Percentiles rank a stretch among this genome's conserved stretches.
Conservation (phyloP, 2,888 invertebrate genomes). For the Chrysolina americana region DNA sequence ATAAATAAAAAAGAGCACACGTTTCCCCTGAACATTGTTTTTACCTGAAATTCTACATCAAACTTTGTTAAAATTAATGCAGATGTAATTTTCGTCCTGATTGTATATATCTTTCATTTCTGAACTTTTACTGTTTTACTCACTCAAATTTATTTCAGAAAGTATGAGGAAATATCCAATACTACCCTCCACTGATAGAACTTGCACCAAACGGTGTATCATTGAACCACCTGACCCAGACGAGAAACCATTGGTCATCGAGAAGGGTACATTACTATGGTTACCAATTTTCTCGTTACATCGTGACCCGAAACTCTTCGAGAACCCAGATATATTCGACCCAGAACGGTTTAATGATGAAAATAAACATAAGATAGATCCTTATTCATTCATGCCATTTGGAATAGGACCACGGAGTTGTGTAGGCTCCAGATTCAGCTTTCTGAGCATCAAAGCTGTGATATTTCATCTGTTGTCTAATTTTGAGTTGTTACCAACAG, state of each 20-base stretch:
- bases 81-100: no score
- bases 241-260: conserved; percentile 53
- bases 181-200: conserved; percentile 55
- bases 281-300: conserved; percentile 66
- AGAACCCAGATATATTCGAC: conserved; percentile 69
- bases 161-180: background rate
- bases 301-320: conserved; percentile 65
- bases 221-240: conserved; percentile 50
- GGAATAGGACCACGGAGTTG: conserved; percentile 72
- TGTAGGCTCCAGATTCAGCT: conserved; percentile 67
- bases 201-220: conserved; percentile 70
- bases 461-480: background rate
- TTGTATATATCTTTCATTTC: no score
- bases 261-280: conserved; percentile 60
- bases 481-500: background rate
- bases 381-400: conserved; percentile 71
- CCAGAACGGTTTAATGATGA: conserved; percentile 63
- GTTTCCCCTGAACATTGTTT: no score
- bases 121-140: no score
- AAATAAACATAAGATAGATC: conserved; percentile 67
- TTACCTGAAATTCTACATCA: no score
- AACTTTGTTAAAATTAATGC: no score
- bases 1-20: no score
- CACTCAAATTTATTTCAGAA: background rate
- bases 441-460: background rate